Percentiles rank a stretch among this genome's conserved stretches.
phyloP scores from a whole-genome alignment of 1,140 invertebrate genomes.

The Eueides isabella region DNA sequence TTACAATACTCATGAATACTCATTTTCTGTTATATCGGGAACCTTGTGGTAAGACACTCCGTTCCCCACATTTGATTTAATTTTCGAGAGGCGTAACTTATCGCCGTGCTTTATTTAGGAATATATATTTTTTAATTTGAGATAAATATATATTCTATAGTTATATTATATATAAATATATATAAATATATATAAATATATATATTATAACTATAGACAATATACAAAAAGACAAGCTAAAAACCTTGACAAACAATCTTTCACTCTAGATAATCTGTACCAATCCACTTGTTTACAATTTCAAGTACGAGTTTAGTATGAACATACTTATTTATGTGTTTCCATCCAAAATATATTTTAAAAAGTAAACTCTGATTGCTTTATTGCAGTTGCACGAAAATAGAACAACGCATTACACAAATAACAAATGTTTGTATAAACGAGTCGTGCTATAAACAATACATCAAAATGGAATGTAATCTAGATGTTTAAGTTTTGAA shows the following conservation, averaged over 20 bases:
- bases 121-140: no score
- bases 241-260: background rate
- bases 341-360: conserved; percentile 1
- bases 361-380: conserved; percentile 8
- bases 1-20: no score
- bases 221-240: no score
- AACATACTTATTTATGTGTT: background rate
- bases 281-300: background rate
- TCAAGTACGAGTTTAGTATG: background rate
- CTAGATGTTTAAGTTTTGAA: conserved; percentile 2
- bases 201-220: no score
- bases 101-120: no score
- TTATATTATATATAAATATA: no score
- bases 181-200: no score
- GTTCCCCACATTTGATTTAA: no score
- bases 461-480: conserved; percentile 15
- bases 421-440: background rate
- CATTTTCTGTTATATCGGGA: no score
- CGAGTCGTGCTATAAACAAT: background rate
- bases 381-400: conserved; percentile 12
- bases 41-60: no score
- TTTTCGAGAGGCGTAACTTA: no score
- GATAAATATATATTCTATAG: no score
- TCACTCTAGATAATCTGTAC: background rate
- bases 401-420: conserved; percentile 14